Evolutionary conservation across 2,888 invertebrate genomes (phyloP).

Genomic region (Erynnis tages): DNA sequence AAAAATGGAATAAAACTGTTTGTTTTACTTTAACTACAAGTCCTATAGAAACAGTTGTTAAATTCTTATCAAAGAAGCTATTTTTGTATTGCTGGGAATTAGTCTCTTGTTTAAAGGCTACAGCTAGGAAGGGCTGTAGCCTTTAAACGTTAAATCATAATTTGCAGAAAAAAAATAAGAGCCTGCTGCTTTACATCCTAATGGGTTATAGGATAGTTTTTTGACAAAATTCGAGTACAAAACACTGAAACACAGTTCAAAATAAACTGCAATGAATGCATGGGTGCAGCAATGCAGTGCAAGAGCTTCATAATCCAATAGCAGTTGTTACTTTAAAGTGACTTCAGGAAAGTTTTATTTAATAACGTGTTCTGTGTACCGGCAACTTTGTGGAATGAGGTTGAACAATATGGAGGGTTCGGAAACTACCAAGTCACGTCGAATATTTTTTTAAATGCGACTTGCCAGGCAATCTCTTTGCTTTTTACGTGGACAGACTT

Average conservation of each 20-base stretch:
- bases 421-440: background rate
- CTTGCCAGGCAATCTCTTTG: too few relatives aligned
- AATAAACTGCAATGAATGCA: background rate
- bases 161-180: background rate
- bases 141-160: background rate
- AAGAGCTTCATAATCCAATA: constrained; percentile 11
- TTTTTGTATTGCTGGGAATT: too few relatives aligned
- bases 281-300: constrained; percentile 2
- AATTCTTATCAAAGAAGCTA: too few relatives aligned
- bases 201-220: too few relatives aligned
- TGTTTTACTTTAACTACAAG: too few relatives aligned
- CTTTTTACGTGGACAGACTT: too few relatives aligned
- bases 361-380: constrained; percentile 15
- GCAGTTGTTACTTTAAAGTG: constrained; percentile 15
- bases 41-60: too few relatives aligned
- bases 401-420: constrained; percentile 7
- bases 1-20: background rate
- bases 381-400: constrained; percentile 1
- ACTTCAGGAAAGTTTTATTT: constrained; percentile 11
- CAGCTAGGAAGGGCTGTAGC: too few relatives aligned
- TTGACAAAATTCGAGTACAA: background rate
- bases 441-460: background rate
- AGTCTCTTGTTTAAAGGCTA: too few relatives aligned
- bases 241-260: constrained; percentile 1
- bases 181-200: too few relatives aligned